phyloP scores from a whole-genome alignment of 1,140 invertebrate species.

The Drosophila malerkotliana region DNA sequence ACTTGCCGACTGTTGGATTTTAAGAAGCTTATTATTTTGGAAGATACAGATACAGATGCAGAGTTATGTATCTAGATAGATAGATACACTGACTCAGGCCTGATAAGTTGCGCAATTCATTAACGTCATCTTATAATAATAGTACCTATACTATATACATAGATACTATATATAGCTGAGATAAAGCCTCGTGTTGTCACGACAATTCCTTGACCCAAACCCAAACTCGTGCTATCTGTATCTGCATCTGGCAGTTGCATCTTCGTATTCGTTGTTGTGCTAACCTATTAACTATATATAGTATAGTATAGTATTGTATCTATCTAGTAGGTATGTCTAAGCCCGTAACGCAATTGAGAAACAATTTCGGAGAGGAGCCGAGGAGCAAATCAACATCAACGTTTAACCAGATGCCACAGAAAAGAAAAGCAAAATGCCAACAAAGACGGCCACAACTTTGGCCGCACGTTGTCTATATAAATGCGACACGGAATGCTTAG shows the following conservation, averaged over 20 bases:
- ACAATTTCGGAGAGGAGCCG: constrained; percentile 60
- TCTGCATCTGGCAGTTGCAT: constrained; percentile 22
- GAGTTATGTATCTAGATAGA: neutral
- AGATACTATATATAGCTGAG: neutral
- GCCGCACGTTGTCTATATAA: constrained; percentile 78
- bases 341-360: constrained; percentile 67
- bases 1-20: neutral
- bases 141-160: neutral
- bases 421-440: neutral
- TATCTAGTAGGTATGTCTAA: neutral
- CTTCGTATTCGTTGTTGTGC: constrained; percentile 3
- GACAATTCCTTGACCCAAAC: constrained; percentile 50
- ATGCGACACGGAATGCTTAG: constrained; percentile 78
- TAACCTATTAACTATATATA: constrained; percentile 40
- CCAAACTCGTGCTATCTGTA: constrained; percentile 38
- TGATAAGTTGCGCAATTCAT: constrained; percentile 41
- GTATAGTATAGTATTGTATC: constrained; percentile 13
- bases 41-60: neutral
- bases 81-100: neutral
- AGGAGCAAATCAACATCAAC: constrained; percentile 73
- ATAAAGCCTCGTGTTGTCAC: constrained; percentile 6
- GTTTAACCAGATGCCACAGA: constrained; percentile 45
- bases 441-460: constrained; percentile 26
- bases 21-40: neutral
- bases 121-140: constrained; percentile 19